Evolutionary conservation across 2,113 vertebrate genomes (phyloP), one percentile per base, ranked within the genome.

Genomic region (Psettodes erumei): DNA sequence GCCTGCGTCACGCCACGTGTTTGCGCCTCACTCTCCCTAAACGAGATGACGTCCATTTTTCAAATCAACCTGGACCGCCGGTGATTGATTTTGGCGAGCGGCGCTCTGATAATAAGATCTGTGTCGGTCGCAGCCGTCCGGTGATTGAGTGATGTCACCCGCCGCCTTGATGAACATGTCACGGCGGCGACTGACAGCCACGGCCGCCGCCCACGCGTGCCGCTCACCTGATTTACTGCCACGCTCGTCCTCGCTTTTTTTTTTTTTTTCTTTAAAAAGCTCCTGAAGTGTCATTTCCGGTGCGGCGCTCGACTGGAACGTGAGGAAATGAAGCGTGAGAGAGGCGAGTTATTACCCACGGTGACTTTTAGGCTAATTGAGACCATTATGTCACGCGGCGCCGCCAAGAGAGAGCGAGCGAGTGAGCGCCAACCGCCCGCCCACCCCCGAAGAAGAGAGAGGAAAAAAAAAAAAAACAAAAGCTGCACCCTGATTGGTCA

Each of bases 251-350:
- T 88, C 84, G 77, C 90, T 89, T 85, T 91, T 89, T 90, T 91
- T 90, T 85, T n/a, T n/a, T n/a, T n/a, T n/a, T n/a, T n/a, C n/a
- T n/a, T n/a, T n/a, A n/a, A 88, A 92, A 89, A 88, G 88, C 90
- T 91, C 87, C 82, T 84, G 87, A 86, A 91, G 90, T 91, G 89
- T 91, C 90, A 90, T 91, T 91, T 93, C 90, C 92, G 88, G 86
- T 71, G 81, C 86, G 61, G 75, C 78, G 86, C 83, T 90, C 74
- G 81, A 88, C 82, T 90, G 75, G 85, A 87, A 91, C 89, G 62
- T 66, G 72, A 92, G 89, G 90, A 89, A 91, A 92, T 89, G 88
- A 89, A 90, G 84, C 81, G 82, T 84, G 72, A 86, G 90, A 90
- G 86, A 86, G 82, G 84, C 90, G 90, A 92, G 85, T 90, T 91